Percentiles rank a stretch among this genome's conserved stretches.
phyloP scores from a whole-genome alignment of 2,888 invertebrate species.

The Rhingia campestris region DNA sequence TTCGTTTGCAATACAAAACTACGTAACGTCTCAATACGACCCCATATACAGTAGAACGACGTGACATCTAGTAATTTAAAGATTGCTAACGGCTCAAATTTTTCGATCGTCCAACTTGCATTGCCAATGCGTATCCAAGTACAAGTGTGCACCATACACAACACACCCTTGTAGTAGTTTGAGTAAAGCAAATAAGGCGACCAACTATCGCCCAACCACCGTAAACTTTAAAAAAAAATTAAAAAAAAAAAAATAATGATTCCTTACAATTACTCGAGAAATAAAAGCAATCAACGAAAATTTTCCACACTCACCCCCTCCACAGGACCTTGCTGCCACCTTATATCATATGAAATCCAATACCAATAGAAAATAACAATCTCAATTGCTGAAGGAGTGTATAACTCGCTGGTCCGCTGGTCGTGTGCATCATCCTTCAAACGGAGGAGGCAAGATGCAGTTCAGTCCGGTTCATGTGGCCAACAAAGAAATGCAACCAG shows the following conservation, averaged over 20 bases:
- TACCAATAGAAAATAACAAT: conserved; percentile 55
- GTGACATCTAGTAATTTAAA: conserved; percentile 68
- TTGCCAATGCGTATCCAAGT: conserved; percentile 27
- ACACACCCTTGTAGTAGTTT: conserved; percentile 1
- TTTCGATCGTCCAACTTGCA: conserved; percentile 47
- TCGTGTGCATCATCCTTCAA: conserved; percentile 45
- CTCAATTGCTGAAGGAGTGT: conserved; percentile 42
- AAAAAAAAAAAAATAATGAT: conserved; percentile 46
- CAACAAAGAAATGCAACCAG: conserved; percentile 63
- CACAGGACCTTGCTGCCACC: not conserved
- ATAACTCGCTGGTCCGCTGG: not conserved
- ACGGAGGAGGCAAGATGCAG: not conserved
- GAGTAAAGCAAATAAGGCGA: conserved; percentile 44
- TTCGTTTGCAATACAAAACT: conserved; percentile 12
- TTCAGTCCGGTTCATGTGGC: conserved; percentile 42
- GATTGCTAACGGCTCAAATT: conserved; percentile 64
- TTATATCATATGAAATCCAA: conserved; percentile 10
- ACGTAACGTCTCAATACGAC: not conserved
- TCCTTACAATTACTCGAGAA: conserved; percentile 64
- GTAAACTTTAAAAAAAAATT: conserved; percentile 11
- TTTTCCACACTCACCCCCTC: conserved; percentile 13
- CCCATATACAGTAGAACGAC: conserved; percentile 22
- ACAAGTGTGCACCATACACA: not conserved
- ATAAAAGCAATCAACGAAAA: conserved; percentile 67
- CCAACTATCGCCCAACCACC: not conserved